phyloP scores from a whole-genome alignment of 2,888 invertebrate genomes.

The Globia sparganii region DNA sequence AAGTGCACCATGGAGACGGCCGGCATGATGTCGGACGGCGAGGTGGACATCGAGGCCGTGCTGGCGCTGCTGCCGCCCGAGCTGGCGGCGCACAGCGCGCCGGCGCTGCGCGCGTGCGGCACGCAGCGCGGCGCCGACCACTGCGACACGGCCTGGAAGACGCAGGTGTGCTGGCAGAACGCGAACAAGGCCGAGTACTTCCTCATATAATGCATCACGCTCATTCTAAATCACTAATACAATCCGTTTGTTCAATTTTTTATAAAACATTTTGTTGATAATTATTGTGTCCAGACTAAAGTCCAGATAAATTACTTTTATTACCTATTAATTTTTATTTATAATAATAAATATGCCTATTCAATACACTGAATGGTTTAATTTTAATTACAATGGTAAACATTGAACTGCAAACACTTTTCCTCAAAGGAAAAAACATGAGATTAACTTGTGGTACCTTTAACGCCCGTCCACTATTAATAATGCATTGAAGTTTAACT shows the following conservation, averaged over 20 bases:
- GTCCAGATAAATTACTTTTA: slow-evolving; percentile 1
- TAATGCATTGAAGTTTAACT: not conserved
- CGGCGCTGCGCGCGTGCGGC: slow-evolving; percentile 77
- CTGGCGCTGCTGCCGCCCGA: slow-evolving; percentile 81
- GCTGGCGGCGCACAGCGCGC: slow-evolving; percentile 74
- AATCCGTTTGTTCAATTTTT: not conserved
- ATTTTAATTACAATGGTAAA: slow-evolving; percentile 5
- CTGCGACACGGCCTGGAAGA: slow-evolving; percentile 85
- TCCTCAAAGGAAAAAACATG: slow-evolving; percentile 35
- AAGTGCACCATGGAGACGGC: slow-evolving; percentile 87
- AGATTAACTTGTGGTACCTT: not conserved
- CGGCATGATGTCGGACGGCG: slow-evolving; percentile 84
- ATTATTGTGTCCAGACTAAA: slow-evolving; percentile 6
- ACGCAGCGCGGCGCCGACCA: slow-evolving; percentile 80
- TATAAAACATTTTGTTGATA: not conserved
- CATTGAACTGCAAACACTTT: slow-evolving; percentile 10
- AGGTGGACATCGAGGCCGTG: slow-evolving; percentile 83
- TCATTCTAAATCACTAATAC: not conserved
- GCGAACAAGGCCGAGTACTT: slow-evolving; percentile 80
- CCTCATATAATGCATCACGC: slow-evolving; percentile 74
- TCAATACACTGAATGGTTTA: slow-evolving; percentile 15
- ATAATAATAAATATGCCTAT: slow-evolving; percentile 9
- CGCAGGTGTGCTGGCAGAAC: slow-evolving; percentile 86
- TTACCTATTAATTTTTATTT: not conserved
- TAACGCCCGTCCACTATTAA: not conserved